A percentile compares a stretch with the other conserved stretches of the same genome.
Conservation (phyloP, 2,113 vertebrate species). For the Triplophysa rosa region DNA sequence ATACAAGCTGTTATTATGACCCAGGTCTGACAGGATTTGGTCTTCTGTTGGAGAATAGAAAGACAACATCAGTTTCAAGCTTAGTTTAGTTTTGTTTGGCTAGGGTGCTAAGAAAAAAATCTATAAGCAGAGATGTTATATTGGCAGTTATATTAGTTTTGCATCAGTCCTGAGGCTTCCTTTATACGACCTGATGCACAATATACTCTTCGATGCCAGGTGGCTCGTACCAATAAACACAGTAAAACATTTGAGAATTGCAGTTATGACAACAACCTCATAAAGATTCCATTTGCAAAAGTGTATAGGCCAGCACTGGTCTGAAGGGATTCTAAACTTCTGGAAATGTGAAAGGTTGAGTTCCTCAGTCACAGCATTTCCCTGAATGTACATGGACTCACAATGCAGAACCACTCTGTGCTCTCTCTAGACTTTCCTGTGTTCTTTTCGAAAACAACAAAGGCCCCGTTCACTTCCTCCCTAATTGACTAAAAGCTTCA, state of each 20-base stretch:
- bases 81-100: too few relatives aligned
- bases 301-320: background rate
- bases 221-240: background rate
- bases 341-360: background rate
- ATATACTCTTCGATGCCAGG: background rate
- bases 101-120: too few relatives aligned
- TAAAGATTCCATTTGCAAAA: slow-evolving; percentile 6
- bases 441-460: slow-evolving; percentile 64
- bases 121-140: too few relatives aligned
- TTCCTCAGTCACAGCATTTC: slow-evolving; percentile 13
- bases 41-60: slow-evolving; percentile 79
- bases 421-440: slow-evolving; percentile 58
- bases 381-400: slow-evolving; percentile 34
- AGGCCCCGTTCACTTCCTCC: slow-evolving; percentile 58
- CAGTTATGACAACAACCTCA: background rate
- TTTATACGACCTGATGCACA: background rate
- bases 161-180: too few relatives aligned
- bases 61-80: slow-evolving; percentile 13
- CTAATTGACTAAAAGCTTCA: slow-evolving; percentile 78
- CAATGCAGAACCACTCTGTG: slow-evolving; percentile 56
- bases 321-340: background rate
- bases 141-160: too few relatives aligned
- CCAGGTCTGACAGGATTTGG: slow-evolving; percentile 93
- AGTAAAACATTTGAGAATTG: background rate
- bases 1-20: slow-evolving; percentile 89